Percentiles rank a stretch among this genome's conserved stretches.
phyloP scores from a whole-genome alignment of 2,797 vertebrate genomes.

The Danio jaintianensis region DNA sequence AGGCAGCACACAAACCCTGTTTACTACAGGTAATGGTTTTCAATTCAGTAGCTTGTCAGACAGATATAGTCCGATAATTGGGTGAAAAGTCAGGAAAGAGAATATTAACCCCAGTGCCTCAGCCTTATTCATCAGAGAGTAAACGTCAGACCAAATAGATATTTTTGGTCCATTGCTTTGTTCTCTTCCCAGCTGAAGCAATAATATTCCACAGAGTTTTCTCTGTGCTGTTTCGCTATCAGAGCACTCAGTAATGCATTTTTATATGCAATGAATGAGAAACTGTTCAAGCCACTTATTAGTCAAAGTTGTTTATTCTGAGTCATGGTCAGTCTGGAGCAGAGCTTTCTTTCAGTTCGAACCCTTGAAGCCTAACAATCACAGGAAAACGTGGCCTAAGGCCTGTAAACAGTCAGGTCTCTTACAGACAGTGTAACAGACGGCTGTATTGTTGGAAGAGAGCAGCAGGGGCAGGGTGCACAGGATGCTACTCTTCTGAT shows the following conservation, averaged over 20 bases:
- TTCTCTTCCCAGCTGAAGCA: conserved; percentile 16
- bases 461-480: conserved; percentile 12
- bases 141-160: conserved; percentile 1
- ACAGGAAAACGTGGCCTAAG: conserved; percentile 21
- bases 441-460: conserved; percentile 16
- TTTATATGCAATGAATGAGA: neutral
- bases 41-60: neutral
- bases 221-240: neutral
- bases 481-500: conserved; percentile 6
- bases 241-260: neutral
- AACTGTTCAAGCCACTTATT: neutral
- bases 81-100: conserved; percentile 2
- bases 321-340: neutral
- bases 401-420: conserved; percentile 23
- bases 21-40: conserved; percentile 2
- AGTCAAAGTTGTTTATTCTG: conserved; percentile 2
- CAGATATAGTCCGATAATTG: conserved; percentile 5
- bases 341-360: conserved; percentile 25
- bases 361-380: conserved; percentile 30
- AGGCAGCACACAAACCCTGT: neutral
- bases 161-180: conserved; percentile 16
- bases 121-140: conserved; percentile 1
- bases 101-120: neutral
- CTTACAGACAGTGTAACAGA: conserved; percentile 16
- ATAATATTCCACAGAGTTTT: conserved; percentile 24